Percentiles rank a stretch among this genome's conserved stretches.
Conservation (phyloP, 2,888 invertebrate species). For the Bimastos eiseni region DNA sequence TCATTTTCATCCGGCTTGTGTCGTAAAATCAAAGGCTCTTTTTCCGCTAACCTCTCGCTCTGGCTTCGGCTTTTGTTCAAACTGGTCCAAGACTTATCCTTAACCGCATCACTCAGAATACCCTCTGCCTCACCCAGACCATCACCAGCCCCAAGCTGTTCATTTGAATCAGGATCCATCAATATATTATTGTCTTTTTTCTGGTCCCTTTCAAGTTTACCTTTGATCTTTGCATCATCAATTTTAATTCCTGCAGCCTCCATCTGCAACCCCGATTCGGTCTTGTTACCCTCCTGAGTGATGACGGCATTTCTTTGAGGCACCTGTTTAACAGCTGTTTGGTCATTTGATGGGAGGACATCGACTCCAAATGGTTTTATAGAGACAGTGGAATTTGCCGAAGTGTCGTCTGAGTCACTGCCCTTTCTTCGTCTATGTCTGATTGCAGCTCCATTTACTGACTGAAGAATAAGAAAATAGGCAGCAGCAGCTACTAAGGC, state of each 20-base stretch:
- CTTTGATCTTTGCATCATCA: background rate
- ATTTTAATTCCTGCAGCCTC: background rate
- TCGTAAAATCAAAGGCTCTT: background rate
- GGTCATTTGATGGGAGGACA: background rate
- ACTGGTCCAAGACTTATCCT: background rate
- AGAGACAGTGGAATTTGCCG: background rate
- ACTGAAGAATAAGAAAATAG: background rate
- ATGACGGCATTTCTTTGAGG: background rate
- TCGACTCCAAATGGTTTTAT: background rate
- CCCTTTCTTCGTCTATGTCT: background rate
- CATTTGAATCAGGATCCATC: background rate
- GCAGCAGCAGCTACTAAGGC: background rate
- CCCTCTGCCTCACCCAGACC: background rate
- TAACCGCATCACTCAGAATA: background rate
- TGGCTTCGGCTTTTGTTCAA: background rate
- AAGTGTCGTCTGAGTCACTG: background rate
- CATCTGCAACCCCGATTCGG: background rate
- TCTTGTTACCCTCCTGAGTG: background rate
- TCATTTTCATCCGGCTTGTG: background rate
- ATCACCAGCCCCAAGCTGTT: constrained; percentile 7
- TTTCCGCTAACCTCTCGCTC: background rate
- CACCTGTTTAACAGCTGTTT: background rate
- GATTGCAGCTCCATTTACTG: background rate
- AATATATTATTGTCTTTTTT: background rate
- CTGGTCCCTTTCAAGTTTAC: background rate